Evolutionary conservation across 2,888 invertebrate species (phyloP).

Genomic region (Gortyna flavago): DNA sequence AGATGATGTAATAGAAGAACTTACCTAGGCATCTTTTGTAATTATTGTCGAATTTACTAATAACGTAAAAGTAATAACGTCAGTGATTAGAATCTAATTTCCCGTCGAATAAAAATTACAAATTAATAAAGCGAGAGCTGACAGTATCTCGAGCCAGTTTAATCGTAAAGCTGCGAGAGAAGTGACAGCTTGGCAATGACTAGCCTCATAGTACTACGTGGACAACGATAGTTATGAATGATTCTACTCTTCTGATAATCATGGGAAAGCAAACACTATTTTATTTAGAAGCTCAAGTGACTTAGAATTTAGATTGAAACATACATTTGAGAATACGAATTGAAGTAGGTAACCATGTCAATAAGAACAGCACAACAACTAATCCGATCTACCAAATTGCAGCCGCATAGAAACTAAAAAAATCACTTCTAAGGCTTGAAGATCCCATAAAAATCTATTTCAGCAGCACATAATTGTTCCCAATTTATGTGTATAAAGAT

Average conservation of each 20-base stretch:
- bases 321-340: background rate
- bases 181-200: slow-evolving; percentile 63
- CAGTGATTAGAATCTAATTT: slow-evolving; percentile 17
- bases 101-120: slow-evolving; percentile 38
- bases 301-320: background rate
- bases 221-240: slow-evolving; percentile 55
- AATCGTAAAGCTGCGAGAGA: slow-evolving; percentile 56
- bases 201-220: slow-evolving; percentile 54
- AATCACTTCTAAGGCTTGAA: slow-evolving; percentile 18
- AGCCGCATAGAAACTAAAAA: background rate
- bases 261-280: slow-evolving; percentile 19
- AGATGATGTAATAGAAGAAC: slow-evolving; percentile 13
- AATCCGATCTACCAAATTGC: background rate
- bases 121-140: slow-evolving; percentile 45
- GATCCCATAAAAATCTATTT: slow-evolving; percentile 14
- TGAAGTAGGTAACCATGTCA: background rate
- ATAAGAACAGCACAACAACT: background rate
- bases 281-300: background rate
- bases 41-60: background rate
- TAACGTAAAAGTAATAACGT: slow-evolving; percentile 1
- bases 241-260: slow-evolving; percentile 33
- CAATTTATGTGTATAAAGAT: slow-evolving; percentile 60
- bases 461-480: slow-evolving; percentile 44
- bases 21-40: background rate
- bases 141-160: slow-evolving; percentile 37